phyloP scores from a whole-genome alignment of 2,888 invertebrate species.

The Coecobrya sp. region DNA sequence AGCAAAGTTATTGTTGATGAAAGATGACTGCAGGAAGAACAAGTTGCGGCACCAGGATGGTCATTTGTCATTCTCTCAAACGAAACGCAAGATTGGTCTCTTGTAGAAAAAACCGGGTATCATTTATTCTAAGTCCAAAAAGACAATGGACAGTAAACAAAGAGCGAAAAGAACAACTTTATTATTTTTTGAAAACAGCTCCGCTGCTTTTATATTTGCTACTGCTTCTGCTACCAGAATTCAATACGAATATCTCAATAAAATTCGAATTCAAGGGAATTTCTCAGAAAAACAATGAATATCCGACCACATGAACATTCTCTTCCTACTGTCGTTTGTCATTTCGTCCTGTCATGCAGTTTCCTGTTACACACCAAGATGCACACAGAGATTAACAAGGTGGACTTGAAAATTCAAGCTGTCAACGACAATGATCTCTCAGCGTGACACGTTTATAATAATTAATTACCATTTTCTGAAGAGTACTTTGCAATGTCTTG shows the following conservation, averaged over 20 bases:
- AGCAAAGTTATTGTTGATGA: not conserved
- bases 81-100: not conserved
- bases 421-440: conserved; percentile 72
- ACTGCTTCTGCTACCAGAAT: not conserved
- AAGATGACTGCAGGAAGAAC: conserved; percentile 7
- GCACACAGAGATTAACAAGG: conserved; percentile 56
- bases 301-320: conserved; percentile 52
- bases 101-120: conserved; percentile 1
- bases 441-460: conserved; percentile 65
- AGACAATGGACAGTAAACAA: conserved; percentile 66
- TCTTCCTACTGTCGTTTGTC: conserved; percentile 72
- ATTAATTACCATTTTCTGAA: conserved; percentile 57
- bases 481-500: not conserved
- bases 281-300: conserved; percentile 63
- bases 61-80: conserved; percentile 56
- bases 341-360: conserved; percentile 63
- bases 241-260: conserved; percentile 57
- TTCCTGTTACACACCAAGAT: conserved; percentile 58
- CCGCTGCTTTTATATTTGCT: not conserved
- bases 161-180: conserved; percentile 11
- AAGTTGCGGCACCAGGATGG: not conserved
- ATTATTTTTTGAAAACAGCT: not conserved
- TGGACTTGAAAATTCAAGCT: conserved; percentile 66
- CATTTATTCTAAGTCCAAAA: conserved; percentile 1
- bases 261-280: conserved; percentile 3